Evolutionary conservation across 2,113 vertebrate genomes (phyloP), one percentile per base, ranked within the genome.

Genomic region (Aptenodytes forsteri): DNA sequence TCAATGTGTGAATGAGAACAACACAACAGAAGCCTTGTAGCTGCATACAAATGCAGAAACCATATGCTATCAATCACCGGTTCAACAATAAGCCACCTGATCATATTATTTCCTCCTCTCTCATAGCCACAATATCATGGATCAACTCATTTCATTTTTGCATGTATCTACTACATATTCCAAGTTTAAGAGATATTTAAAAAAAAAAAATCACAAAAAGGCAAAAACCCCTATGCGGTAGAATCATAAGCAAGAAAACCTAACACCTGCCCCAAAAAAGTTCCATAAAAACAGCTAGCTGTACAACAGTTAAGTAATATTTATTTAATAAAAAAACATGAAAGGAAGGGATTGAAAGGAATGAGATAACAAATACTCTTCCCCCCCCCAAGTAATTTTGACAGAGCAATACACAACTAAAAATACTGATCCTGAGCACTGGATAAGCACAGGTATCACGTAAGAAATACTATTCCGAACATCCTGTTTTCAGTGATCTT

Each of bases 1-100:
- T 65, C 83, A 36, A 22, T 10, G 16, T 5, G 46, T 15, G 49
- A 89, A 50, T 16, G 56, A 71, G 27, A 62, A 88, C 29, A 47
- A 42, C 14, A 59, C 73, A 54, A 65, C 38, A 36, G 54, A 83
- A 66, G 34, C 42, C 20, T 36, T 44, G 3, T 11, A 38, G 56
- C 54, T 38, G 29, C 17, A 3, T 8, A 15, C 0, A 0, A 46
- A 47, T 2, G 0, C 76, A 36, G 30, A 67, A 50, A 75, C 27
- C 27, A 7, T 15, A 19, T 4, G 54, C 50, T 36, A 22, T 59
- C 47, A 62, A 78, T 19, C 69, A 30, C n/a, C 22, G 2, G 12
- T 11, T 86, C 65, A 59, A 29, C 42, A 15, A 59, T n/a, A 73
- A 38, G 38, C 26, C 69, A 17, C 47, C 42, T 2, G 9, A 50